Evolutionary conservation across 2,888 invertebrate genomes (phyloP), one percentile per base, ranked within the genome.

Genomic region (Netelia virgata): DNA sequence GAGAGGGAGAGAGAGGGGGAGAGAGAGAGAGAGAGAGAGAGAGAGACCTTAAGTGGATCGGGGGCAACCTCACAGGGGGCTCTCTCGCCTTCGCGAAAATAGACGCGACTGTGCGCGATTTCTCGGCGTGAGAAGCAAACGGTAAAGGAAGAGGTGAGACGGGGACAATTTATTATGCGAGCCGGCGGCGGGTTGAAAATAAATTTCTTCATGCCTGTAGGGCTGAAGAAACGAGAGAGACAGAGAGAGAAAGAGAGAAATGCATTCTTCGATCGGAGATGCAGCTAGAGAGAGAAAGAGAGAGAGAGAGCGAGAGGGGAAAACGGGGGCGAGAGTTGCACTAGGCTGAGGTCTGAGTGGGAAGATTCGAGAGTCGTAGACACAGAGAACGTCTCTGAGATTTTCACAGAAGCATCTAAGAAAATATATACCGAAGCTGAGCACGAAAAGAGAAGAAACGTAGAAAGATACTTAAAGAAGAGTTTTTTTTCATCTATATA

Each of bases 121-220:
- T 57, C 57, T 57, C 16, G 55, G 50, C 55, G 69, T 50, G 50
- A 61, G 69, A 53, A 50, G 10, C 50, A 61, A 64, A 28, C 28
- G 36, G 59, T 10, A 18, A n/a, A n/a, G 66, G 47, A n/a, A 41
- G 69, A 20, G 28, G 72, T 23, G 50, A 61, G 63, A 50, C 59
- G 77, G 82, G 57, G 64, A 78, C 84, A 82, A 84, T 84, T 84
- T 84, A 84, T 84, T 84, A 84, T 84, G 84, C 84, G 78, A 84
- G 70, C 84, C 76, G 53, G 78, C 75, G 81, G 78, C 78, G 78
- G 84, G 70, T 61, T 74, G 70, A 82, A 82, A 82, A 84, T 84
- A 84, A 84, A 84, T 84, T 84, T 82, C 70, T 66, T 16, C 70
- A 43, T 66, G 79, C 66, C 83, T 74, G 72, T 73, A 76, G 77